These are phyloP conservation scores for Eptatretus burgeri DNA, from an alignment of 2,113 vertebrate species.

Conservation along the genomic window DNA sequence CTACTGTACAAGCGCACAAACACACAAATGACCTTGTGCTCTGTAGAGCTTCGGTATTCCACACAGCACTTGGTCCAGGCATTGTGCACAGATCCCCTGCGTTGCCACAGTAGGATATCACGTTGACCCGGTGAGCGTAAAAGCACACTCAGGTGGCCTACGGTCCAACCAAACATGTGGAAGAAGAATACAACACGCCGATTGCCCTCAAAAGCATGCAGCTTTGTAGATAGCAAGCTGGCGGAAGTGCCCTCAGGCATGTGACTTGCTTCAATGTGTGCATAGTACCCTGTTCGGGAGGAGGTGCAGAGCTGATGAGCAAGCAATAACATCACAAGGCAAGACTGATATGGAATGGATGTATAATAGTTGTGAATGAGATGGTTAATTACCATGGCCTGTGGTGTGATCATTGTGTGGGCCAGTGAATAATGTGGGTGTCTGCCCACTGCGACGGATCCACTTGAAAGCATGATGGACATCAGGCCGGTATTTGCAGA, in stretches of 20 bases:
- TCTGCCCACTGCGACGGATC: conserved; percentile 4
- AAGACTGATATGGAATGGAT: no score
- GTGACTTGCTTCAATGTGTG: neutral
- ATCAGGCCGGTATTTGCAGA: neutral
- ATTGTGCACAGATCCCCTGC: neutral
- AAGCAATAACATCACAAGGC: no score
- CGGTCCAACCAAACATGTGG: neutral
- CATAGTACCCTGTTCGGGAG: neutral
- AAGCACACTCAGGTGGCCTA: conserved; percentile 4
- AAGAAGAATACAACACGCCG: neutral
- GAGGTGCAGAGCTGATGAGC: no score
- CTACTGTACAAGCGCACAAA: neutral
- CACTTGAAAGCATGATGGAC: conserved; percentile 5
- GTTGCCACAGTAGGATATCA: neutral
- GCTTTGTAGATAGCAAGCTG: neutral
- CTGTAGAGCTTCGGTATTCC: neutral
- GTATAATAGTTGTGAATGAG: no score
- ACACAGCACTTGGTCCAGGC: neutral
- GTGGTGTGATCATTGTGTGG: conserved; percentile 2
- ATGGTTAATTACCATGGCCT: neutral
- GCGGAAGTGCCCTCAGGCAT: neutral
- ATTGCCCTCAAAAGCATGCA: neutral
- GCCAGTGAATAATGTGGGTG: neutral
- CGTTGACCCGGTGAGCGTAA: neutral
- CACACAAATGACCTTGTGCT: neutral